These are phyloP conservation scores for Hafferia zeledoni DNA, from an alignment of 2,797 vertebrate species.

Conservation along the genomic window DNA sequence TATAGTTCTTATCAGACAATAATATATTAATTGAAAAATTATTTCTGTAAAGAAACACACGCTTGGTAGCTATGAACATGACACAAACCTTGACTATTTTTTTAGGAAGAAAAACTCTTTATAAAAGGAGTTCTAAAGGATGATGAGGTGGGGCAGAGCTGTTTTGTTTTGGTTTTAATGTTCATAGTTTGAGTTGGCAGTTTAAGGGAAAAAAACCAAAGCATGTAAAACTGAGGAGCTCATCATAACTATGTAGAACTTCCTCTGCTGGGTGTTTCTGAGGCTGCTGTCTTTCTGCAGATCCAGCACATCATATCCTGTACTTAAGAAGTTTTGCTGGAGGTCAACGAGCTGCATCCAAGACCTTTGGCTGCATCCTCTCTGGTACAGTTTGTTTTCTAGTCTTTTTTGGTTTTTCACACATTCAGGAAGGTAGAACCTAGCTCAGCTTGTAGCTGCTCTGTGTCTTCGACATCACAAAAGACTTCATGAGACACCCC, in stretches of 20 bases:
- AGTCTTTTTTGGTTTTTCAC: background rate
- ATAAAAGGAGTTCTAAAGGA: background rate
- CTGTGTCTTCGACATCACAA: background rate
- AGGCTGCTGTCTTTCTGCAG: background rate
- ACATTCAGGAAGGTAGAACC: background rate
- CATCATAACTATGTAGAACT: background rate
- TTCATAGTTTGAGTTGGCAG: background rate
- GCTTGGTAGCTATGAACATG: background rate
- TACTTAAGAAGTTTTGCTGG: background rate
- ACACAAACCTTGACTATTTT: background rate
- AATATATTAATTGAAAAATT: background rate
- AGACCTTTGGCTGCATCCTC: background rate
- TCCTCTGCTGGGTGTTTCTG: background rate
- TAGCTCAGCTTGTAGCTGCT: background rate
- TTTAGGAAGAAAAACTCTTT: background rate
- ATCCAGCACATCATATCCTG: background rate
- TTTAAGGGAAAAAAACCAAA: background rate
- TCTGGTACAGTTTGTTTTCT: background rate
- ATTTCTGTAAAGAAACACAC: background rate
- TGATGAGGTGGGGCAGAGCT: fast-evolving
- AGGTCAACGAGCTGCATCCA: background rate
- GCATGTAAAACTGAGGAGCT: background rate
- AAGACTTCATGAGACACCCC: background rate
- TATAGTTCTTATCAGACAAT: background rate
- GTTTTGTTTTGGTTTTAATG: background rate